These are phyloP conservation scores for Uloborus diversus DNA, from an alignment of 1,140 invertebrate genomes.

Conservation along the genomic window DNA sequence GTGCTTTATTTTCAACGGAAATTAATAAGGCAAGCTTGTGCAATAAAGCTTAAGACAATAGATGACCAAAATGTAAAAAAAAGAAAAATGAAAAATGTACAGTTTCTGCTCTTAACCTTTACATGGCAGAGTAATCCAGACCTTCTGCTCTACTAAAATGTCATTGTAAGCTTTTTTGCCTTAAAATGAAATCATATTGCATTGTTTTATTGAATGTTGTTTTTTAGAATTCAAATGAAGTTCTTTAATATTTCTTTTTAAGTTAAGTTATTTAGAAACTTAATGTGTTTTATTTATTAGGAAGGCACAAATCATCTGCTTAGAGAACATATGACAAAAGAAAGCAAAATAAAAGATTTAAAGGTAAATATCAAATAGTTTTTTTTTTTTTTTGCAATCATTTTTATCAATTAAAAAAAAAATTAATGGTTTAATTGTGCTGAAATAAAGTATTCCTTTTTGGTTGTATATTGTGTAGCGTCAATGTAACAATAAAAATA, in stretches of 20 bases:
- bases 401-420: not conserved
- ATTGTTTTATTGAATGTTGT: no score
- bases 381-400: not conserved
- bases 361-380: conserved; percentile 59
- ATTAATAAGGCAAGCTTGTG: no score
- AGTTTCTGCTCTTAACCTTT: no score
- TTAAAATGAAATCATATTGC: no score
- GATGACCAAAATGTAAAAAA: no score
- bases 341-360: conserved; percentile 61
- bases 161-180: no score
- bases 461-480: not conserved
- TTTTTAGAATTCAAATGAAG: not conserved
- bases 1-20: no score
- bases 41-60: no score
- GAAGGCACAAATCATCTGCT: conserved; percentile 63
- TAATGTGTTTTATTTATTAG: conserved; percentile 57
- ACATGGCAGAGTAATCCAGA: no score
- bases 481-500: not conserved
- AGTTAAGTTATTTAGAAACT: conserved; percentile 6
- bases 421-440: not conserved
- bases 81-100: no score
- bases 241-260: not conserved
- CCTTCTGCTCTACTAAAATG: no score
- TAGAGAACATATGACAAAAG: conserved; percentile 64
- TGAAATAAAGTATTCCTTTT: not conserved